Percentiles rank a stretch among this genome's conserved stretches.
phyloP scores from a whole-genome alignment of 2,888 invertebrate genomes.

The Drosophila leonis region DNA sequence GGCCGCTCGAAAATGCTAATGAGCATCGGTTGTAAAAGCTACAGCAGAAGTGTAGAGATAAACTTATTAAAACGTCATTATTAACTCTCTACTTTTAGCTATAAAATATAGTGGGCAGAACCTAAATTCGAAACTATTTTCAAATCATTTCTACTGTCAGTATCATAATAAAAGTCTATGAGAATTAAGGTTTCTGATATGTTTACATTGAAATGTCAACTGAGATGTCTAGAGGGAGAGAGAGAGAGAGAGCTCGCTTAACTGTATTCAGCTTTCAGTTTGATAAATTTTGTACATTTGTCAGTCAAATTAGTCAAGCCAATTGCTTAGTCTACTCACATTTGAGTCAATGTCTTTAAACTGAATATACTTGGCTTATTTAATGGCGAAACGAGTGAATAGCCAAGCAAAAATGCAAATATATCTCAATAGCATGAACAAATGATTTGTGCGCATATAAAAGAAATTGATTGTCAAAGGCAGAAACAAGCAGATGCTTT shows the following conservation, averaged over 20 bases:
- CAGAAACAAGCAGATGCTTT: background rate
- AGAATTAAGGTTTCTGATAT: background rate
- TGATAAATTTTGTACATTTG: background rate
- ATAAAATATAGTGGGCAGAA: background rate
- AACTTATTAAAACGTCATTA: slow-evolving; percentile 10
- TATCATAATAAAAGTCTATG: too few relatives aligned
- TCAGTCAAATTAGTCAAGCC: too few relatives aligned
- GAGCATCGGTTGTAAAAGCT: slow-evolving; percentile 1
- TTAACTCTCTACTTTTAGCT: slow-evolving; percentile 1
- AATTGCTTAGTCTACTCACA: slow-evolving; percentile 4
- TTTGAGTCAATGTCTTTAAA: slow-evolving; percentile 6
- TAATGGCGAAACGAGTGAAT: background rate
- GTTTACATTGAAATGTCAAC: background rate
- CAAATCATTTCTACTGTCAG: background rate
- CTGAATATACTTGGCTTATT: background rate
- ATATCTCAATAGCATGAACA: background rate
- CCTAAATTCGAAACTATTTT: background rate
- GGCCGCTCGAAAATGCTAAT: slow-evolving; percentile 16
- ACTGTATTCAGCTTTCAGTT: background rate
- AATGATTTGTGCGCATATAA: background rate
- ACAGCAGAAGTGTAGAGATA: background rate
- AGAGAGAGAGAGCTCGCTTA: background rate
- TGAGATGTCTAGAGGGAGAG: background rate
- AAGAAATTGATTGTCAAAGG: slow-evolving; percentile 2
- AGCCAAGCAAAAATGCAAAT: background rate